These are phyloP conservation scores for Okapia johnstoni DNA, from an alignment of 2,113 vertebrate genomes.

Conservation along the genomic window DNA sequence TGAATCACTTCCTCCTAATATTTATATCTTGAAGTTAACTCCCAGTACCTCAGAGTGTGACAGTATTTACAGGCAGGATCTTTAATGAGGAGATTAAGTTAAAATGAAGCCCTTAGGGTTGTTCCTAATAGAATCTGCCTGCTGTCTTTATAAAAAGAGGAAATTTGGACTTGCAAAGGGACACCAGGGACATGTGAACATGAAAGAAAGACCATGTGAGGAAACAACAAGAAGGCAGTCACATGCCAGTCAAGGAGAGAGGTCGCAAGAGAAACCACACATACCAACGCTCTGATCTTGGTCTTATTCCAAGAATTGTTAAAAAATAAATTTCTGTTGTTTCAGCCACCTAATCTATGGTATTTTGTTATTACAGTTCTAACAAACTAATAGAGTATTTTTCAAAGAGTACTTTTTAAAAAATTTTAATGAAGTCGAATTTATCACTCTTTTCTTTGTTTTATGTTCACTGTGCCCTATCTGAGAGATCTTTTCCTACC, in stretches of 20 bases:
- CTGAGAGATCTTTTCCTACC: not conserved
- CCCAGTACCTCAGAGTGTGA: not conserved
- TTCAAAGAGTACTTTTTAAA: not conserved
- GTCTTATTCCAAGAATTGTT: not conserved
- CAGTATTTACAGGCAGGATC: not conserved
- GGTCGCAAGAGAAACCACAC: not conserved
- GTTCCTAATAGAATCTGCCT: not conserved
- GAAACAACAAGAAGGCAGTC: not conserved
- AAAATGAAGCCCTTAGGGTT: not conserved
- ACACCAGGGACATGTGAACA: fast-evolving
- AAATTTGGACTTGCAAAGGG: not conserved
- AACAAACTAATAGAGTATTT: not conserved
- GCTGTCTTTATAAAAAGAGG: not conserved
- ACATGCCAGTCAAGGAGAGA: not conserved
- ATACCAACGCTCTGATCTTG: not conserved
- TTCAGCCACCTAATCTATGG: not conserved
- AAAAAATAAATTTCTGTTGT: not conserved
- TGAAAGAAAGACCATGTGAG: not conserved
- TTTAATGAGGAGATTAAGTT: not conserved
- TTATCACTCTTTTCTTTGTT: not conserved
- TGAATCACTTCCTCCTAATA: not conserved
- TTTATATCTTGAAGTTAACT: not conserved
- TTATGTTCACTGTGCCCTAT: not conserved
- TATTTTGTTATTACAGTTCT: not conserved
- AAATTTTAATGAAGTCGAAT: not conserved